Evolutionary conservation across 2,888 invertebrate genomes (phyloP).

Genomic region (Anthrax anthrax): DNA sequence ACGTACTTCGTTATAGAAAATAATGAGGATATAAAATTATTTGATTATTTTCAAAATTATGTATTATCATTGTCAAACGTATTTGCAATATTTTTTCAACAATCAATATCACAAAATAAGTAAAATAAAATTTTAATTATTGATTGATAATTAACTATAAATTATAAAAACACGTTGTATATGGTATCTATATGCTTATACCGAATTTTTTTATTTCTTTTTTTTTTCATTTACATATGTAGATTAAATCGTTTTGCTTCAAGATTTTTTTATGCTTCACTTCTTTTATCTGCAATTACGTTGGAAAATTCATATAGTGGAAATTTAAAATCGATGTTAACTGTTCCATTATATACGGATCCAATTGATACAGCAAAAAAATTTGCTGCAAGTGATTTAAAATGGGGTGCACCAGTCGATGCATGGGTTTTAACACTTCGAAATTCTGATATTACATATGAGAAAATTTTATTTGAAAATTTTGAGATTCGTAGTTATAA

Average conservation of each 20-base stretch:
- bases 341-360: constrained; percentile 23
- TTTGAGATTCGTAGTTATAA: constrained; percentile 24
- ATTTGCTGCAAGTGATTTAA: constrained; percentile 23
- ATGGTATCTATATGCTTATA: no score
- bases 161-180: no score
- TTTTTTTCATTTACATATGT: no score
- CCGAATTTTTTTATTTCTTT: no score
- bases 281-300: constrained; percentile 27
- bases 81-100: constrained; percentile 29
- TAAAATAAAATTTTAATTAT: no score
- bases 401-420: constrained; percentile 28
- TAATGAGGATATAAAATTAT: background rate
- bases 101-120: constrained; percentile 23
- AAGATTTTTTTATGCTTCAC: constrained; percentile 23
- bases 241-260: constrained; percentile 22
- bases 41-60: constrained; percentile 13
- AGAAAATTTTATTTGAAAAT: constrained; percentile 20
- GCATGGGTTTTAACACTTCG: constrained; percentile 25
- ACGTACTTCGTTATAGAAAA: background rate
- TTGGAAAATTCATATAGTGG: constrained; percentile 31
- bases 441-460: constrained; percentile 21
- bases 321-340: constrained; percentile 27
- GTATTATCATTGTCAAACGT: constrained; percentile 21
- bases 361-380: constrained; percentile 26
- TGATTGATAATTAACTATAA: no score